A percentile compares a stretch with the other conserved stretches of the same genome.
These are phyloP conservation scores for Tamandua tetradactyla DNA, from an alignment of 2,797 vertebrate genomes.

Conservation along the genomic window DNA sequence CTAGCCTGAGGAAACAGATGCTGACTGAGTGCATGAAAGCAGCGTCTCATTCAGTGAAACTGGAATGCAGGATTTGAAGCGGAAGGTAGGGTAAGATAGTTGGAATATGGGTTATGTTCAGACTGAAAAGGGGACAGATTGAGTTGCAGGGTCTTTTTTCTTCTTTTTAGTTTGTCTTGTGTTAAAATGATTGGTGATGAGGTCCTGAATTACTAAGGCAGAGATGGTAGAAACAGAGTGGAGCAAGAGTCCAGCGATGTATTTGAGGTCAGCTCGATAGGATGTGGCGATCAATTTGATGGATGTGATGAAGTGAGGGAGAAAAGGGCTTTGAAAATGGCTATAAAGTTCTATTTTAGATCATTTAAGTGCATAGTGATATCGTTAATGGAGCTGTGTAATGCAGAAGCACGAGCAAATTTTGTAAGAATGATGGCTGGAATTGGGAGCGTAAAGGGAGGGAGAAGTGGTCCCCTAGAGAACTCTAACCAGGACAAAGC, in stretches of 20 bases:
- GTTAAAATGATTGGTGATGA: background rate
- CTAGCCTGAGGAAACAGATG: background rate
- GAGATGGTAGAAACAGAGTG: background rate
- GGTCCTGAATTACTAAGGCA: background rate
- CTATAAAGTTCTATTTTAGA: background rate
- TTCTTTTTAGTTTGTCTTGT: background rate
- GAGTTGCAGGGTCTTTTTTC: background rate
- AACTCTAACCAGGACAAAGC: background rate
- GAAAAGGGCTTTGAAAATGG: background rate
- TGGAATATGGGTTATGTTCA: background rate
- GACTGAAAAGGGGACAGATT: background rate
- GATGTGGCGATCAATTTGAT: background rate
- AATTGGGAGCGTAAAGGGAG: background rate
- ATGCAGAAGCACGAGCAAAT: background rate
- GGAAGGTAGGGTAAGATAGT: background rate
- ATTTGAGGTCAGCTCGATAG: background rate
- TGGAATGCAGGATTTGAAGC: background rate
- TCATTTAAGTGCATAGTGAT: background rate
- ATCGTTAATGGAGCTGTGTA: background rate
- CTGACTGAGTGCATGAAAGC: background rate
- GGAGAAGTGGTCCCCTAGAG: background rate
- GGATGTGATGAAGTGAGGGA: background rate
- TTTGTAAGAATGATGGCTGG: background rate
- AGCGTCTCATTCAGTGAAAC: background rate
- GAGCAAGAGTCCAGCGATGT: background rate